These are phyloP conservation scores for Bellardia bayeri DNA, from an alignment of 2,888 invertebrate species.

Conservation along the genomic window DNA sequence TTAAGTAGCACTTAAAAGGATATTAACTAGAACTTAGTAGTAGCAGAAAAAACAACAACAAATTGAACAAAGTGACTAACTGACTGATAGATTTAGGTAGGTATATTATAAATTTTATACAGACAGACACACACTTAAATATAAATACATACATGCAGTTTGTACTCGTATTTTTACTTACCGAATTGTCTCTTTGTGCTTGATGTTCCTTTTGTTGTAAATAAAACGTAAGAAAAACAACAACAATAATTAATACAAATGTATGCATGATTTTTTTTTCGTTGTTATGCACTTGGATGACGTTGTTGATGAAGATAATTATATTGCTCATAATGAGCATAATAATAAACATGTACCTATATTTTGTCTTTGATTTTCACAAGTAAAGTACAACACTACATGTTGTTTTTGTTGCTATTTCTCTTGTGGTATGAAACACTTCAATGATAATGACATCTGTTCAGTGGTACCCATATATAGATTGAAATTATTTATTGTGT, in stretches of 20 bases:
- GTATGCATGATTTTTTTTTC: constrained; percentile 33
- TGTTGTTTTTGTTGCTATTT: constrained; percentile 22
- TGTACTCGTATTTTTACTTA: background rate
- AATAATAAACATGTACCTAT: constrained; percentile 17
- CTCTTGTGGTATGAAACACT: constrained; percentile 40
- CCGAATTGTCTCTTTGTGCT: constrained; percentile 28
- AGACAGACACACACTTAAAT: background rate
- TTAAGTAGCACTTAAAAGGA: constrained; percentile 58
- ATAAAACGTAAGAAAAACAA: background rate
- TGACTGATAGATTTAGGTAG: background rate
- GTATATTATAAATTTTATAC: no score
- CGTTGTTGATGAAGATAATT: constrained; percentile 38
- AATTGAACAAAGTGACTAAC: constrained; percentile 11
- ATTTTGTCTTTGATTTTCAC: constrained; percentile 26
- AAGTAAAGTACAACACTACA: background rate
- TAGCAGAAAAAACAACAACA: background rate
- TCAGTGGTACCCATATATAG: constrained; percentile 54
- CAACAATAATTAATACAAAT: constrained; percentile 7
- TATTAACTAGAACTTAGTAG: constrained; percentile 49
- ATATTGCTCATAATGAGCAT: constrained; percentile 37
- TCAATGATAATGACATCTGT: constrained; percentile 72
- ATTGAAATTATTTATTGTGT: constrained; percentile 31
- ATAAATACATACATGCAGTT: background rate
- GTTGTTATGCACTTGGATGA: constrained; percentile 36
- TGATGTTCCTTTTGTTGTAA: constrained; percentile 41